Evolutionary conservation across 2,888 invertebrate genomes (phyloP).

Genomic region (Agapetus fuscipes): DNA sequence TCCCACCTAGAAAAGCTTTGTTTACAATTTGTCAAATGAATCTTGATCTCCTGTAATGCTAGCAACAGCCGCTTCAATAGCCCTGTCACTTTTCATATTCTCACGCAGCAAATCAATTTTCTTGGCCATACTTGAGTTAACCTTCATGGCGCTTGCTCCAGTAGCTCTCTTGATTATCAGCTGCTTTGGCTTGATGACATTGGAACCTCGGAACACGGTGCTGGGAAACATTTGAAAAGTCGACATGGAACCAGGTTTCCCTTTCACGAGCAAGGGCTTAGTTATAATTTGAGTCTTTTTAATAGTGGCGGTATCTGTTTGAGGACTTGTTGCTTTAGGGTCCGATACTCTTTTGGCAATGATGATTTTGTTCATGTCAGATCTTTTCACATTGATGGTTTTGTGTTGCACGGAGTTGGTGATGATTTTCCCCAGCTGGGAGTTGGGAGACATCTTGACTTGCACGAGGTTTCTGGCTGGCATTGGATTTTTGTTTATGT

Average conservation of each 20-base stretch:
- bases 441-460: slow-evolving; percentile 11
- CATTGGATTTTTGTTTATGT: slow-evolving; percentile 7
- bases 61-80: slow-evolving; percentile 20
- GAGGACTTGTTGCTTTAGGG: not conserved
- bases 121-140: slow-evolving; percentile 5
- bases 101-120: slow-evolving; percentile 8
- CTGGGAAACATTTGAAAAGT: slow-evolving; percentile 17
- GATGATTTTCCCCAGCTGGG: slow-evolving; percentile 5
- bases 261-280: slow-evolving; percentile 18
- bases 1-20: too few species aligned
- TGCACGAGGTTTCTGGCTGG: slow-evolving; percentile 13
- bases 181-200: slow-evolving; percentile 6
- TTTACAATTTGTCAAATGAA: not conserved
- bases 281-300: slow-evolving; percentile 5
- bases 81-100: slow-evolving; percentile 14
- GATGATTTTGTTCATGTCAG: slow-evolving; percentile 27
- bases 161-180: slow-evolving; percentile 17
- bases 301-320: slow-evolving; percentile 3
- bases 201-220: slow-evolving; percentile 13
- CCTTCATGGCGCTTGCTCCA: slow-evolving; percentile 5
- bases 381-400: slow-evolving; percentile 8
- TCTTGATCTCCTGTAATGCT: slow-evolving; percentile 17
- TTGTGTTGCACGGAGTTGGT: slow-evolving; percentile 1
- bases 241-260: slow-evolving; percentile 12
- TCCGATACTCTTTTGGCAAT: slow-evolving; percentile 30